Evolutionary conservation across 2,797 vertebrate genomes (phyloP).

Genomic region (Tinamus major): DNA sequence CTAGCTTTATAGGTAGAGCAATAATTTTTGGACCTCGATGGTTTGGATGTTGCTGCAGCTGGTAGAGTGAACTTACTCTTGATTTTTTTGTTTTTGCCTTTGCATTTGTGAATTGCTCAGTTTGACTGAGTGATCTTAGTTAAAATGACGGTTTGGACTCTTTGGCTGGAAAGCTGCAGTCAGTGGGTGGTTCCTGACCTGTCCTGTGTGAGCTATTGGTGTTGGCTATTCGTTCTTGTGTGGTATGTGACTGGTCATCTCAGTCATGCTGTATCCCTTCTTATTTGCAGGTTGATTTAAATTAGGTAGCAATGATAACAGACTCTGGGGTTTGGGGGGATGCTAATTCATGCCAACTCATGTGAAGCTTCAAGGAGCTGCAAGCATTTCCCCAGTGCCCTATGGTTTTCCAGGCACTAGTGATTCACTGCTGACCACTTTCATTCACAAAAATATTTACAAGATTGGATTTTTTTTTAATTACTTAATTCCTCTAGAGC

Average conservation of each 20-base stretch:
- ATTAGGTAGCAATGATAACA: neutral
- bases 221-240: neutral
- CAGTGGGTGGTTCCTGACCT: rapidly evolving
- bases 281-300: neutral
- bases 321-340: conserved; percentile 5
- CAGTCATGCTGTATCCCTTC: neutral
- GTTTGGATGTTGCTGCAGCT: neutral
- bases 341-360: neutral
- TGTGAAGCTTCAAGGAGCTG: neutral
- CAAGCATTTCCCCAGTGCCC: neutral
- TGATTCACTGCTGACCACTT: neutral
- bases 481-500: neutral
- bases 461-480: neutral
- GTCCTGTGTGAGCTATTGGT: rapidly evolving
- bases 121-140: neutral
- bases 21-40: rapidly evolving
- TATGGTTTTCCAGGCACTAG: neutral
- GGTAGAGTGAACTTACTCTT: neutral
- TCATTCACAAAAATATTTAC: conserved; percentile 45
- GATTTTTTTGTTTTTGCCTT: neutral
- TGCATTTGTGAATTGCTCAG: neutral
- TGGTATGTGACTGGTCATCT: neutral
- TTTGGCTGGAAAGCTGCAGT: neutral
- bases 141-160: neutral
- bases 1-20: neutral